Percentiles rank a stretch among this genome's conserved stretches.
These are phyloP conservation scores for Drosophila triauraria DNA, from an alignment of 1,140 invertebrate genomes.

Conservation along the genomic window DNA sequence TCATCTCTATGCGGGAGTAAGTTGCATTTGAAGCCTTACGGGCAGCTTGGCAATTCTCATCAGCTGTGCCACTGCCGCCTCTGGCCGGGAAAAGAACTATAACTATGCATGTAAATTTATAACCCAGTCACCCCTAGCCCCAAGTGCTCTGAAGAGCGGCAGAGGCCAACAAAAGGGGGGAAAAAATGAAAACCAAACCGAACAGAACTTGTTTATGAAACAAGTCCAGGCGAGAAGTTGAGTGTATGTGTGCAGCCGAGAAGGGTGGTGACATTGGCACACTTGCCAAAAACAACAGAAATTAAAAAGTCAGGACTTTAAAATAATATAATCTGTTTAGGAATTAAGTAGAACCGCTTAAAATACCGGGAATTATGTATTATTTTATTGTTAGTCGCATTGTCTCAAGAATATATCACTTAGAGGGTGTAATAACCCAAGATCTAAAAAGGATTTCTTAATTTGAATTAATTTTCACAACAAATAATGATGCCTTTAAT, in stretches of 20 bases:
- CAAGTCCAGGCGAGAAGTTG: conserved; percentile 54
- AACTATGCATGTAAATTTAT: conserved; percentile 77
- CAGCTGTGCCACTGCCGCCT: conserved; percentile 49
- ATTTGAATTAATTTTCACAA: neutral
- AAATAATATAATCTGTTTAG: neutral
- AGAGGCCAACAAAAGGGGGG: conserved; percentile 2
- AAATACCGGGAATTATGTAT: too few species aligned
- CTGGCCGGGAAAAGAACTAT: conserved; percentile 45
- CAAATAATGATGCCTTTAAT: neutral
- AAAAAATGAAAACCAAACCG: conserved; percentile 17
- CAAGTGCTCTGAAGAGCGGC: conserved; percentile 6
- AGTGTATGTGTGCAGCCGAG: conserved; percentile 7
- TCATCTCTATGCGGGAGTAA: conserved; percentile 33
- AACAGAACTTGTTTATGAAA: conserved; percentile 74
- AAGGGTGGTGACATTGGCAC: conserved; percentile 28
- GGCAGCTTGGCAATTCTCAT: conserved; percentile 59
- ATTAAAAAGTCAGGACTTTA: neutral
- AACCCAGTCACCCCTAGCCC: conserved; percentile 24
- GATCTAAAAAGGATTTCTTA: neutral
- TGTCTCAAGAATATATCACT: neutral
- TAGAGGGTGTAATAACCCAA: neutral
- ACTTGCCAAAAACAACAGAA: neutral
- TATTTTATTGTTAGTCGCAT: too few species aligned
- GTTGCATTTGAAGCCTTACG: conserved; percentile 62
- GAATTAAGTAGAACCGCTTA: neutral